Evolutionary conservation across 2,888 invertebrate species (phyloP).

Genomic region (Caenorhabditis afra): DNA sequence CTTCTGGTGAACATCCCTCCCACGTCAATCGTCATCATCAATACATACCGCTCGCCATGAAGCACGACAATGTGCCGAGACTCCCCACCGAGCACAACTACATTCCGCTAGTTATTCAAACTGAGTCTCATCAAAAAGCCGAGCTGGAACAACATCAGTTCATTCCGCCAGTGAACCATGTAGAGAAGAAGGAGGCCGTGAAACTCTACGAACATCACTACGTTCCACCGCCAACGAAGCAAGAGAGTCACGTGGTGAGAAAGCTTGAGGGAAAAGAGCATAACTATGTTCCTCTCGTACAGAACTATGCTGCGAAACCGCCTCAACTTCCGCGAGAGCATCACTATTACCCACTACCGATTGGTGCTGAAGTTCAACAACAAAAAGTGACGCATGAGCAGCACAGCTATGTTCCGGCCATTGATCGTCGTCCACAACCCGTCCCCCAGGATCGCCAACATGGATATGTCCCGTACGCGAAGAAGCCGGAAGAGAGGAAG

Average conservation of each 20-base stretch:
- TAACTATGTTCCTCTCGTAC: constrained; percentile 51
- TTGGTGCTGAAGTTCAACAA: constrained; percentile 23
- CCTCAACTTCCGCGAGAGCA: constrained; percentile 52
- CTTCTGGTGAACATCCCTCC: constrained; percentile 4
- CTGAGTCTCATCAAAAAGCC: constrained; percentile 21
- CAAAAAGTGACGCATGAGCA: constrained; percentile 25
- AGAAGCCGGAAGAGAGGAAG: constrained; percentile 16
- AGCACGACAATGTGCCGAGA: constrained; percentile 20
- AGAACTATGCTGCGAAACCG: constrained; percentile 18
- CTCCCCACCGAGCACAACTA: constrained; percentile 50
- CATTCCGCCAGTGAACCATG: constrained; percentile 41
- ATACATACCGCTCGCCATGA: constrained; percentile 40
- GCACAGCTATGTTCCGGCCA: constrained; percentile 39
- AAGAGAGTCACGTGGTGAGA: constrained; percentile 39
- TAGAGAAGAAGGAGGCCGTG: constrained; percentile 37
- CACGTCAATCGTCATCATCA: constrained; percentile 35
- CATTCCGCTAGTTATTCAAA: constrained; percentile 44
- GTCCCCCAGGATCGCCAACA: constrained; percentile 23
- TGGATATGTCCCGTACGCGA: constrained; percentile 39
- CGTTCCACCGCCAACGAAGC: constrained; percentile 39
- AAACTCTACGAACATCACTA: constrained; percentile 49
- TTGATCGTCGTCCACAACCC: constrained; percentile 18
- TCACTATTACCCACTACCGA: constrained; percentile 49
- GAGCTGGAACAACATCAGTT: constrained; percentile 49
- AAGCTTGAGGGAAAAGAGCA: constrained; percentile 44